Percentiles rank a stretch among this genome's conserved stretches.
These are phyloP conservation scores for Lagenorhynchus albirostris DNA, from an alignment of 2,113 vertebrate species.

Conservation along the genomic window DNA sequence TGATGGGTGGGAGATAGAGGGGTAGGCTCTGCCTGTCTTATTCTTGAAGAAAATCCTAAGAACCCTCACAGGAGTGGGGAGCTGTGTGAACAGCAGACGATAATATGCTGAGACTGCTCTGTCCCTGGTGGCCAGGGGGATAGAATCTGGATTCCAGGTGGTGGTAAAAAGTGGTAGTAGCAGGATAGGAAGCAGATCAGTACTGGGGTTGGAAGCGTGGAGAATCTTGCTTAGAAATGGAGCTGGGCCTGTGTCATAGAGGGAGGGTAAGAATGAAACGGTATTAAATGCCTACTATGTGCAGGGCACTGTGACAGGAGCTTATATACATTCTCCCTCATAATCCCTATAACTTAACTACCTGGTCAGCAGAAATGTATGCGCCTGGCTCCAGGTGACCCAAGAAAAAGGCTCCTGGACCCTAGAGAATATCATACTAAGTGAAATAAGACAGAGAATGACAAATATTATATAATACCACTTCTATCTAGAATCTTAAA, in stretches of 20 bases:
- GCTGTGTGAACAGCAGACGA: not conserved
- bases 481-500: not conserved
- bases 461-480: not conserved
- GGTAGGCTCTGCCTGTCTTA: not conserved
- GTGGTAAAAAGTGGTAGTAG: too few species aligned
- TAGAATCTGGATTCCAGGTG: too few species aligned
- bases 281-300: accelerated
- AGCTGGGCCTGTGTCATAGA: not conserved
- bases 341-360: not conserved
- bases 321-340: accelerated
- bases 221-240: not conserved
- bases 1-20: not conserved
- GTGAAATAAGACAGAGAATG: not conserved
- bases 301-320: not conserved
- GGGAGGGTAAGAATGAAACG: not conserved
- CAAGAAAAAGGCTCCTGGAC: not conserved
- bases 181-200: not conserved
- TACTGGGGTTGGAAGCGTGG: not conserved
- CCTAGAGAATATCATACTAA: not conserved
- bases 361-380: not conserved
- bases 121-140: too few species aligned
- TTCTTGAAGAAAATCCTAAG: not conserved
- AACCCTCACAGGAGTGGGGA: not conserved
- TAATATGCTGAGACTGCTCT: too few species aligned
- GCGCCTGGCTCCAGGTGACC: not conserved